These are phyloP conservation scores for Cerastis rubricosa DNA, from an alignment of 2,888 invertebrate species.

Conservation along the genomic window DNA sequence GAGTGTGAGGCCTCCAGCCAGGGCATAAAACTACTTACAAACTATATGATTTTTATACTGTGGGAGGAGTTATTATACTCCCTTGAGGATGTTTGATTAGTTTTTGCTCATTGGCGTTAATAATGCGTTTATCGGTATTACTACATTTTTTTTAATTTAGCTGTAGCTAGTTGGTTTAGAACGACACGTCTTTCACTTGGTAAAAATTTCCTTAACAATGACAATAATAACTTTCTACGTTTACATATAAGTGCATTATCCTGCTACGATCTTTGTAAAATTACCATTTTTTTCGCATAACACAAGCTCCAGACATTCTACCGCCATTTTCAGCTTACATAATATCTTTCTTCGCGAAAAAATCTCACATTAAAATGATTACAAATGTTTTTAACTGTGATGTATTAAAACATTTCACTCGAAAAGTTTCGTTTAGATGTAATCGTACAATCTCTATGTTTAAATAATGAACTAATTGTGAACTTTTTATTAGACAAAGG, in stretches of 20 bases:
- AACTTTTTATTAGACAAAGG: constrained; percentile 75
- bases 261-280: constrained; percentile 12
- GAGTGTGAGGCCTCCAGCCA: no score
- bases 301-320: constrained; percentile 8
- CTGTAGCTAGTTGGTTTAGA: not conserved
- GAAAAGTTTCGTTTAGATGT: constrained; percentile 69
- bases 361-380: constrained; percentile 66
- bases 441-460: constrained; percentile 67
- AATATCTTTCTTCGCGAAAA: constrained; percentile 51
- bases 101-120: not conserved
- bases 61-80: not conserved
- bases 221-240: constrained; percentile 1
- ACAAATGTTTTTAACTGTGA: constrained; percentile 48
- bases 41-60: constrained; percentile 1
- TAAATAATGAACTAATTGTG: constrained; percentile 65
- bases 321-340: constrained; percentile 23
- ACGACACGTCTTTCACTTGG: not conserved
- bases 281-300: constrained; percentile 30
- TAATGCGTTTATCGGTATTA: not conserved
- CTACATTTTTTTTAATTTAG: no score
- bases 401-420: constrained; percentile 69
- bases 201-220: not conserved
- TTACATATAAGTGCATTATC: constrained; percentile 10
- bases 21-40: no score
- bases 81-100: not conserved